Evolutionary conservation across 2,888 invertebrate species (phyloP), one percentile per base, ranked within the genome.

Genomic region (Parascotia fuliginaria): DNA sequence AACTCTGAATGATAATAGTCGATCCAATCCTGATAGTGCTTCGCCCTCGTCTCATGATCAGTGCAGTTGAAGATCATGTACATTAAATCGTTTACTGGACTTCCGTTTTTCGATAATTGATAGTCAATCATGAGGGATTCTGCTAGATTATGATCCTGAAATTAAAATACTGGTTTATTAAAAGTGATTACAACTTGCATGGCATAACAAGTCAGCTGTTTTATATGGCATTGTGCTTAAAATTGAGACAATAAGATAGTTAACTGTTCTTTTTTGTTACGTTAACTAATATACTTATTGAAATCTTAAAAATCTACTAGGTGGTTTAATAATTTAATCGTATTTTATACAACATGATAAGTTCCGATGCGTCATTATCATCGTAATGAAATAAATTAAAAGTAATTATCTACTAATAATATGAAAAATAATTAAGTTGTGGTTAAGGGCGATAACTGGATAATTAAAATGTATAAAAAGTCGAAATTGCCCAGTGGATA

Each of bases 51-150:
- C n/a, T 65, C 61, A n/a, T 83, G 59, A 27, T 78, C 66, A 0
- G 78, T 79, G 38, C 80, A 76, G 52, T 71, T 78, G 40, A 81
- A 78, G n/a, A 82, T 51, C 56, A 78, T 55, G 60, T 75, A 80
- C 3, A 75, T 57, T 0, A 83, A 15, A 15, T 83, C 83, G 3
- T 46, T 46, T 0, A 56, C 77, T 9, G 82, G 82, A 11, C 58
- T 76, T 2, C 57, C 59, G 42, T 68, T 70, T 37, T 43, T 73
- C 0, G 73, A 60, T 13, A 73, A 1, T 49, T 83, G 83, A 47
- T 81, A 83, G 57, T 83, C 83, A 2, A 83, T 75, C 53, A 82
- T 63, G 0, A 81, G 55, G n/a, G 71, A 72, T 3, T 75, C 59
- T 2, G 60, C 51, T 0, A 67, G 37, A 0, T 40, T 44, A 0